Evolutionary conservation across 1,140 invertebrate genomes (phyloP).

Genomic region (Mylabris phalerata): DNA sequence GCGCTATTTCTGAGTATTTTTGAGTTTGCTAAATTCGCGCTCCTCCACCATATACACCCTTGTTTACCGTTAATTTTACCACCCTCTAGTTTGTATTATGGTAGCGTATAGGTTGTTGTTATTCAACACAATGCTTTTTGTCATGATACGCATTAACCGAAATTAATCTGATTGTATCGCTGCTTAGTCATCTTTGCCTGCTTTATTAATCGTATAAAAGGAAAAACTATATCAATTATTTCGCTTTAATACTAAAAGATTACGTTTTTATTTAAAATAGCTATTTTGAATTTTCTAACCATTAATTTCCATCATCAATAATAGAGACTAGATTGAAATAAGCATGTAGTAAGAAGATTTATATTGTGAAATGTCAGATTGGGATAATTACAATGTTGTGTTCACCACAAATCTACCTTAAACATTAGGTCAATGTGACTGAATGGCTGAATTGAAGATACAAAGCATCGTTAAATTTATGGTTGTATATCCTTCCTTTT

Average conservation of each 20-base stretch:
- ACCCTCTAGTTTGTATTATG: conserved; percentile 1
- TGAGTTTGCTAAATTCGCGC: too few relatives aligned
- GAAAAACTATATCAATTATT: too few relatives aligned
- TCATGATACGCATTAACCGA: conserved; percentile 13
- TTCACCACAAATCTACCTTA: conserved; percentile 14
- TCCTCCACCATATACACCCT: conserved; percentile 10
- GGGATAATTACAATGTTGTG: conserved; percentile 21
- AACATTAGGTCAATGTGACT: conserved; percentile 18
- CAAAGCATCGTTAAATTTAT: conserved; percentile 22
- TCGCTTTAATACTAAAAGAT: too few relatives aligned
- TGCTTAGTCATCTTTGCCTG: too few relatives aligned
- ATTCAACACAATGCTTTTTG: conserved; percentile 10
- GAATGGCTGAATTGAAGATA: conserved; percentile 16
- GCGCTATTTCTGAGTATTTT: too few relatives aligned
- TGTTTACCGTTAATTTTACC: conserved; percentile 9
- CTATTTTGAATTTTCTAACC: too few relatives aligned
- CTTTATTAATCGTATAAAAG: too few relatives aligned
- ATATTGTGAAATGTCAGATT: conserved; percentile 21
- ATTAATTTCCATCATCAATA: too few relatives aligned
- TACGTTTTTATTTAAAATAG: too few relatives aligned
- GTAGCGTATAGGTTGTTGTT: not conserved
- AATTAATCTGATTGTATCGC: conserved; percentile 14
- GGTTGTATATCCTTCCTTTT: conserved; percentile 22
- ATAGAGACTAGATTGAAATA: conserved; percentile 7
- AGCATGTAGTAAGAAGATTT: conserved; percentile 18